phyloP scores from a whole-genome alignment of 1,140 invertebrate genomes.

The Drosophila nigromelanica region DNA sequence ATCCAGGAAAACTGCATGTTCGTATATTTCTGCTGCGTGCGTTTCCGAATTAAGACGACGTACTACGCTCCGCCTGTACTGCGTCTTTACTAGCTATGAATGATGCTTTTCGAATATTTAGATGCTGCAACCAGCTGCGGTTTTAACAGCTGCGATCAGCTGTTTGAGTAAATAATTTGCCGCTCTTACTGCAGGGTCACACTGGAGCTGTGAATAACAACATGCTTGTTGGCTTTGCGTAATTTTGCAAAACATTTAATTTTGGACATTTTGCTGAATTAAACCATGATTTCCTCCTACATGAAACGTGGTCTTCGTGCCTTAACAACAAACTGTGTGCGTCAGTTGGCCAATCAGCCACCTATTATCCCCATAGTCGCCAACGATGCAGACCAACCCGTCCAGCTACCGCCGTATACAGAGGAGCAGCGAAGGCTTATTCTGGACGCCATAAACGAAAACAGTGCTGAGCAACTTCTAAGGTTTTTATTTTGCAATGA shows the following conservation, averaged over 20 bases:
- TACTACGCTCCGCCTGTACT: not conserved
- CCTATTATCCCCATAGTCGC: not conserved
- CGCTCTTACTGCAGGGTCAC: conserved; percentile 2
- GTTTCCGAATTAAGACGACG: not conserved
- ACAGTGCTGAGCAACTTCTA: conserved; percentile 38
- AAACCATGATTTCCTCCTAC: conserved; percentile 28
- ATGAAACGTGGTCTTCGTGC: conserved; percentile 3
- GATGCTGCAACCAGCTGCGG: conserved; percentile 36
- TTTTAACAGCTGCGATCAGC: conserved; percentile 5
- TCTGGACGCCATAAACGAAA: conserved; percentile 51
- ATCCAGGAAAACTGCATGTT: conserved; percentile 88
- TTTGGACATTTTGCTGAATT: conserved; percentile 7
- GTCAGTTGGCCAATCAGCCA: conserved; percentile 6
- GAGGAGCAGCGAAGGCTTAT: conserved; percentile 49
- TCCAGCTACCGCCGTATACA: conserved; percentile 47
- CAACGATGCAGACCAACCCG: not conserved
- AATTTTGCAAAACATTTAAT: conserved; percentile 2
- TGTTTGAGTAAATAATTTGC: not conserved
- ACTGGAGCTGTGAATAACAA: conserved; percentile 21
- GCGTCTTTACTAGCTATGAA: conserved; percentile 20
- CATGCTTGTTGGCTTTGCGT: conserved; percentile 13
- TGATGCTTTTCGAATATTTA: conserved; percentile 19
- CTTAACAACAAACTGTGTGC: conserved; percentile 4
- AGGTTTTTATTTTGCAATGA: conserved; percentile 39
- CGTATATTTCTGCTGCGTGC: not conserved